These are phyloP conservation scores for Bombus vancouverensis DNA, from an alignment of 1,140 invertebrate species.

Conservation along the genomic window DNA sequence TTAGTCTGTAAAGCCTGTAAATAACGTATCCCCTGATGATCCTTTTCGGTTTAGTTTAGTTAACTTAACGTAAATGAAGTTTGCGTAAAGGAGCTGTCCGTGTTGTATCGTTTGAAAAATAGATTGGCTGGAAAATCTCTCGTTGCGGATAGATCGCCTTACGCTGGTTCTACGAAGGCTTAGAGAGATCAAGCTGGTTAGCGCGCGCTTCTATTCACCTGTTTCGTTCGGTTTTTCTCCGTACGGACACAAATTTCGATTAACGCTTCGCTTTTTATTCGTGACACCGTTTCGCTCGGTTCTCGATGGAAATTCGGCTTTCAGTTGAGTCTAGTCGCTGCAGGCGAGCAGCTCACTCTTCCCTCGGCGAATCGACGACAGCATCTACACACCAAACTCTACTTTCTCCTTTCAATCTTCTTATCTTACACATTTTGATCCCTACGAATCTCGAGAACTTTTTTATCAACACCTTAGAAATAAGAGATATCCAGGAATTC, in stretches of 20 bases:
- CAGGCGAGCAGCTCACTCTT: slow-evolving; percentile 24
- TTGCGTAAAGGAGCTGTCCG: background rate
- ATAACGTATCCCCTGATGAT: slow-evolving; percentile 25
- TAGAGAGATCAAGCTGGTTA: slow-evolving; percentile 28
- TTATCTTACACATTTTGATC: background rate
- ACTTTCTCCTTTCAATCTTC: background rate
- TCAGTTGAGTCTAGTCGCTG: slow-evolving; percentile 21
- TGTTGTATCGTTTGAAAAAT: background rate
- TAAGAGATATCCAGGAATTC: background rate
- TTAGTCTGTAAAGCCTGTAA: slow-evolving; percentile 44
- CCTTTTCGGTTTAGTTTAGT: slow-evolving; percentile 46
- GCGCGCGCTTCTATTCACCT: slow-evolving; percentile 35
- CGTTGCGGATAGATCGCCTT: background rate
- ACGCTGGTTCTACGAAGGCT: background rate
- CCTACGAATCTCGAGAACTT: background rate
- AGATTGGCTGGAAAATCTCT: background rate
- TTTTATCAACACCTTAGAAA: background rate
- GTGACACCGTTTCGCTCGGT: slow-evolving; percentile 53
- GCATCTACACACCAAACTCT: background rate
- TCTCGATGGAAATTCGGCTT: slow-evolving; percentile 32
- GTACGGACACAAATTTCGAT: slow-evolving; percentile 37
- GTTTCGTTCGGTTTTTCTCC: slow-evolving; percentile 36
- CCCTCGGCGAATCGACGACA: background rate
- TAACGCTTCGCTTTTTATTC: slow-evolving; percentile 48
- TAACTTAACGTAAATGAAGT: background rate